These are phyloP conservation scores for Prunella strophiata DNA, from an alignment of 2,797 vertebrate genomes.

Conservation along the genomic window DNA sequence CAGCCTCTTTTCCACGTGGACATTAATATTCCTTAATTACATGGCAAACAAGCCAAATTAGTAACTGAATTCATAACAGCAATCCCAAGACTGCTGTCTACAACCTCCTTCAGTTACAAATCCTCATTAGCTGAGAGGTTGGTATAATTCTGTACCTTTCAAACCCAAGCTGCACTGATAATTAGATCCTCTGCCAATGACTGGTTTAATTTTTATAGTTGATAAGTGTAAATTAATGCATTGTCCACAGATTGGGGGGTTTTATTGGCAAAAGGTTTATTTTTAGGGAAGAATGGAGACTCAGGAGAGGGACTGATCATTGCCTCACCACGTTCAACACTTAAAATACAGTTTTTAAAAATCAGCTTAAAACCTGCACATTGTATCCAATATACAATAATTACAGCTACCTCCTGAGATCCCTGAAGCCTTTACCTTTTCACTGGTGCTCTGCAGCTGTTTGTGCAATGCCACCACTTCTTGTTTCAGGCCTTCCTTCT, in stretches of 20 bases:
- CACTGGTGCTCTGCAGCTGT: slow-evolving; percentile 81
- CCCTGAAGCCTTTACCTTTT: slow-evolving; percentile 77
- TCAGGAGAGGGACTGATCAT: neutral
- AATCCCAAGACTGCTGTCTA: neutral
- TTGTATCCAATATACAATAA: rapidly evolving
- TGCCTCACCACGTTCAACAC: rapidly evolving
- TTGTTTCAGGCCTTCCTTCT: slow-evolving; percentile 86
- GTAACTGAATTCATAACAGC: neutral
- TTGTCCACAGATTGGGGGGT: too few relatives aligned
- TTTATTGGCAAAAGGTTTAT: neutral
- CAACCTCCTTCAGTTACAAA: neutral
- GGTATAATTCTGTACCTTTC: neutral
- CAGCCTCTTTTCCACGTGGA: slow-evolving; percentile 5
- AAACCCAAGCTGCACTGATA: neutral
- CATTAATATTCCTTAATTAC: slow-evolving; percentile 47
- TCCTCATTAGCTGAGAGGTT: neutral
- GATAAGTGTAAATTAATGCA: neutral
- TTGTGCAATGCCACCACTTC: slow-evolving; percentile 84
- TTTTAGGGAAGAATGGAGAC: neutral
- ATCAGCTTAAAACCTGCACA: neutral
- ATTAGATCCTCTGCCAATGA: neutral
- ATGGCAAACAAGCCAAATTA: slow-evolving; percentile 16
- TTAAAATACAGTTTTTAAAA: neutral
- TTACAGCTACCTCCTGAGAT: neutral
- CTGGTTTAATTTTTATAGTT: neutral